These are phyloP conservation scores for Drosophila mimetica DNA, from an alignment of 2,888 invertebrate species.

Conservation along the genomic window DNA sequence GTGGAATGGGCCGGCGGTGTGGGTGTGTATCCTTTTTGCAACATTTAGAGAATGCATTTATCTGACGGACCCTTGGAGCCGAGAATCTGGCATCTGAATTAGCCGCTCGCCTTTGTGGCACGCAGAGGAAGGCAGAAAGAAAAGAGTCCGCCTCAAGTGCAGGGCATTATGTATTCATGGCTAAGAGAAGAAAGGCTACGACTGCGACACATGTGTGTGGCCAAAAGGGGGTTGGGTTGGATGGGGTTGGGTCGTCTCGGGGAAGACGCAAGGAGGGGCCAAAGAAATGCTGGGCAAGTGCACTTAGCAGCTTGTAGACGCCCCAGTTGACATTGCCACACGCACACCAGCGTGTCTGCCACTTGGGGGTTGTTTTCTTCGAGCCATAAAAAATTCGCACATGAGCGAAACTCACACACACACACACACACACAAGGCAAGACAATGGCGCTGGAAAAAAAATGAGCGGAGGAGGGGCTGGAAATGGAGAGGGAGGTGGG, in stretches of 20 bases:
- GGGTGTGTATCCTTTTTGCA: conserved; percentile 47
- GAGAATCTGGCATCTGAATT: conserved; percentile 63
- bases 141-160: conserved; percentile 64
- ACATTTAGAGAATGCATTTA: conserved; percentile 76
- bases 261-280: background rate
- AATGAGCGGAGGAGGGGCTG: conserved; percentile 23
- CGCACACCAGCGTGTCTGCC: conserved; percentile 51
- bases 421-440: conserved; percentile 23
- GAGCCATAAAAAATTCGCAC: conserved; percentile 74
- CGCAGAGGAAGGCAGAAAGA: conserved; percentile 12
- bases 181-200: conserved; percentile 41
- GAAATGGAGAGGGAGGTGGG: conserved; percentile 13
- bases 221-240: background rate
- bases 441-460: conserved; percentile 59
- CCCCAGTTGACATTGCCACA: conserved; percentile 75
- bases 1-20: background rate
- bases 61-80: conserved; percentile 48
- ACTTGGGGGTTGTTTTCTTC: conserved; percentile 75
- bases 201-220: conserved; percentile 22
- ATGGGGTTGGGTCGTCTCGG: too few relatives aligned
- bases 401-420: conserved; percentile 55
- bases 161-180: conserved; percentile 77
- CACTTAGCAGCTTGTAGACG: conserved; percentile 77
- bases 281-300: conserved; percentile 74
- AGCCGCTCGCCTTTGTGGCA: conserved; percentile 65